Base-by-base conservation (phyloP, 1,140 invertebrate genomes). In the Glomeris maerens region DNA sequence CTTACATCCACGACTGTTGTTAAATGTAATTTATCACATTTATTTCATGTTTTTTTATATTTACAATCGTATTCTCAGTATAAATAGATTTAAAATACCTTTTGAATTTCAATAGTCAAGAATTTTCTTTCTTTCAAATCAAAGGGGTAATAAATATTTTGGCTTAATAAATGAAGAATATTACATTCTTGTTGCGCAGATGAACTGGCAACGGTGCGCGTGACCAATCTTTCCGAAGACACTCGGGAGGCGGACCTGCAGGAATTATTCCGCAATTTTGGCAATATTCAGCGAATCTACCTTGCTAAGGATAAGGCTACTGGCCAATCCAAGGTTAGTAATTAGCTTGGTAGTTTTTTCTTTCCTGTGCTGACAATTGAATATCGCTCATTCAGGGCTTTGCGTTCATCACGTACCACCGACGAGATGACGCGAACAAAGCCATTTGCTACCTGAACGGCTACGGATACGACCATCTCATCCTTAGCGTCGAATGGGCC, bases 401-500 rank as follows among this genome's bases (percentile, higher is more conserved):
- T 73, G 93, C 93, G 27, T 98, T 97, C 63, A 85, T 98, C 41
- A 94, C 94, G 62, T 98, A 91, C 66, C 88, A 86, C 64, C 79
- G 80, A 52, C 75, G 80, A 57, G 78, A 80, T 59, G 89, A 95
- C 71, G 94, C 95, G 29, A 83, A 86, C 17, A 79, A 81, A 60
- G 95, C 95, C 52, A 96, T 98, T 59, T 69, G 78, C 51, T 75
- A 75, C 39, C 77, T 98, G 3, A 86, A 97, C 67, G 94, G 93
- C 2, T 84, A 89, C 69, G 93, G 94, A 52, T 98, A 98, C 67
- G 93, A 98, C 72, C 93, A 98, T 75, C 76, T 98, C 47, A 98
- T 98, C 65, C 71, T 98, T 10, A 93, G 81, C 69, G 96, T 97
- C 20, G 95, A 98, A 73, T 98, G 95, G 95, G 97, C 96, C 2